phyloP scores from a whole-genome alignment of 2,888 invertebrate species.

The Tachina fera region DNA sequence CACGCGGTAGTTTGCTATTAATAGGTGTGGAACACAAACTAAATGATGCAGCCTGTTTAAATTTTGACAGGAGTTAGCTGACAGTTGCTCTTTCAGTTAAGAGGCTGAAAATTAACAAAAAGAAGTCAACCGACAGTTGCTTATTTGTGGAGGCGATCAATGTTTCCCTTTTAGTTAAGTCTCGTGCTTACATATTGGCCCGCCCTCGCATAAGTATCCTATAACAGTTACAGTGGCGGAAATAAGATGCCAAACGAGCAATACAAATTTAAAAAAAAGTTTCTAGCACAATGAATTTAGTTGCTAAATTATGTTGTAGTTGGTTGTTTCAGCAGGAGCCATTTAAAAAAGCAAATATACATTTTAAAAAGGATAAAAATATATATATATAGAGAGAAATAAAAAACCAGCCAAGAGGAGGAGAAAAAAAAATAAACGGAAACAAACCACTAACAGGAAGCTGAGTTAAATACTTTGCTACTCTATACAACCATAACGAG shows the following conservation, averaged over 20 bases:
- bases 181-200: no score
- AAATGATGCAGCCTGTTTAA: no score
- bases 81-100: no score
- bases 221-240: conserved; percentile 42
- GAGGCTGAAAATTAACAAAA: no score
- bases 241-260: conserved; percentile 56
- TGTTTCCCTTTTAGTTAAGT: no score
- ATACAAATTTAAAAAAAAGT: conserved; percentile 1
- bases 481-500: conserved; percentile 58
- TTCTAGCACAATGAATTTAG: not conserved
- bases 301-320: conserved; percentile 1
- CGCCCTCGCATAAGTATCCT: not conserved
- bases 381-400: not conserved
- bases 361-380: conserved; percentile 13
- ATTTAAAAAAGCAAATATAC: conserved; percentile 19
- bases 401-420: not conserved
- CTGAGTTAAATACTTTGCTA: conserved; percentile 72
- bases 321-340: conserved; percentile 5
- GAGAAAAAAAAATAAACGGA: conserved; percentile 43
- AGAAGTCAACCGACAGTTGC: no score
- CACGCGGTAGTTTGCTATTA: no score
- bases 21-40: no score
- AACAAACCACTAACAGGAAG: conserved; percentile 70
- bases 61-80: no score
- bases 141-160: no score